Evolutionary conservation across 2,797 vertebrate species (phyloP), one percentile per base, ranked within the genome.

Genomic region (Uromys caudimaculatus): DNA sequence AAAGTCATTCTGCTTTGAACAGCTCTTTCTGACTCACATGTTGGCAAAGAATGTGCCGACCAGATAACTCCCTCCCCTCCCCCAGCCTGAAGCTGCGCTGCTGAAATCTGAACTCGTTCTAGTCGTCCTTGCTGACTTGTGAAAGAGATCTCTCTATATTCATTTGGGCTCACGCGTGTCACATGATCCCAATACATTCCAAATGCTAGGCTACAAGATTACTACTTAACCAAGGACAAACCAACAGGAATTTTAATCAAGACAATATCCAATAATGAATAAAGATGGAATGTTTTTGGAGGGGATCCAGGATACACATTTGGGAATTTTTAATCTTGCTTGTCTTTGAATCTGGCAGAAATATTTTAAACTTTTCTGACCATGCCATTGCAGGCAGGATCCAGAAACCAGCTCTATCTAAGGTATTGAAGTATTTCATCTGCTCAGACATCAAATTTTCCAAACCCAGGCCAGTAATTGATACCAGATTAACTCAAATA

Each of bases 241-340:
- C 98, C 98, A 98, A 98, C 96, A 98, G 98, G 99, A 99, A 99
- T 99, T 98, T 99, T 99, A 99, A 99, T 99, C 99, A 99, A 99
- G 98, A 99, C 98, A 98, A 98, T 98, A 99, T 99, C 98, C 98
- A 99, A 98, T 98, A 98, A 99, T 98, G 98, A 98, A 98, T 98
- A 98, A 98, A 98, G 97, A 98, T 98, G 98, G 98, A 98, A 98
- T 98, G 97, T 95, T 98, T 98, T 98, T 99, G 98, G 98, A 98
- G 92, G 58, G 0, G 1, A 97, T 98, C 98, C 98, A 99, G 98
- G 97, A 98, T 98, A 98, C 97, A 98, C 98, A 99, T 98, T 98
- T 98, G 98, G 98, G 98, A 98, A 98, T 98, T 98, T 97, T 98
- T 98, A 98, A 98, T 98, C 98, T 98, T 98, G 97, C 98, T 97